These are phyloP conservation scores for Epinephelus malabaricus DNA, from an alignment of 2,797 vertebrate genomes.

Conservation along the genomic window DNA sequence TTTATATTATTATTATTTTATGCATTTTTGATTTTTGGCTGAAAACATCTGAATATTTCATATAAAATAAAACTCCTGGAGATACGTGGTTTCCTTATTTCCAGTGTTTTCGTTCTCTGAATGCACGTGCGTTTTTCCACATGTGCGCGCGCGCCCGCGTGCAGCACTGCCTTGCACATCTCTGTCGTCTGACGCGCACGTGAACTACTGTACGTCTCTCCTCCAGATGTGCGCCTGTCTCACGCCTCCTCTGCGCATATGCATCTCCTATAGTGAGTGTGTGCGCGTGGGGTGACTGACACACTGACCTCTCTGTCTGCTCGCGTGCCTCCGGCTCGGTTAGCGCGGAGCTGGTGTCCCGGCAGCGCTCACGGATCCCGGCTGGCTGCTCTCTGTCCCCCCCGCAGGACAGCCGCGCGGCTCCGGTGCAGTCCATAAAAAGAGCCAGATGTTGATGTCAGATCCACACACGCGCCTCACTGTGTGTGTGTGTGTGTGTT, in stretches of 20 bases:
- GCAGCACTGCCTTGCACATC: no score
- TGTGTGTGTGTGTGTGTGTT: no score
- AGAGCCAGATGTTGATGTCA: not conserved
- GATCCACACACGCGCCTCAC: not conserved
- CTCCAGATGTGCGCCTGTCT: no score
- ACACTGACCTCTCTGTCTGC: constrained; percentile 62
- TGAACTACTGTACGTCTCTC: no score
- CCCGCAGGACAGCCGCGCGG: no score
- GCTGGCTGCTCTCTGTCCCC: not conserved
- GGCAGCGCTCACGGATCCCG: constrained; percentile 14
- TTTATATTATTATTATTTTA: no score
- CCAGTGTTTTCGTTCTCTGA: not conserved
- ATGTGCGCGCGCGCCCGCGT: not conserved
- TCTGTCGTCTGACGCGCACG: no score
- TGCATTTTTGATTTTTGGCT: no score
- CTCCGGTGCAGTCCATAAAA: not conserved
- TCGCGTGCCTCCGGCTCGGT: not conserved
- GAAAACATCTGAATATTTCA: no score
- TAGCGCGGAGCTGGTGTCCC: constrained; percentile 4
- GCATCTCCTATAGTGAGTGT: not conserved
- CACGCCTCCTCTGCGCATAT: no score
- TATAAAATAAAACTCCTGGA: no score
- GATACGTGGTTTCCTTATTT: no score
- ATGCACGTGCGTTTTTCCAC: not conserved
- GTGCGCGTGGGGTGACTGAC: not conserved